Evolutionary conservation across 1,140 invertebrate species (phyloP).

Genomic region (Lepidostoma basale): DNA sequence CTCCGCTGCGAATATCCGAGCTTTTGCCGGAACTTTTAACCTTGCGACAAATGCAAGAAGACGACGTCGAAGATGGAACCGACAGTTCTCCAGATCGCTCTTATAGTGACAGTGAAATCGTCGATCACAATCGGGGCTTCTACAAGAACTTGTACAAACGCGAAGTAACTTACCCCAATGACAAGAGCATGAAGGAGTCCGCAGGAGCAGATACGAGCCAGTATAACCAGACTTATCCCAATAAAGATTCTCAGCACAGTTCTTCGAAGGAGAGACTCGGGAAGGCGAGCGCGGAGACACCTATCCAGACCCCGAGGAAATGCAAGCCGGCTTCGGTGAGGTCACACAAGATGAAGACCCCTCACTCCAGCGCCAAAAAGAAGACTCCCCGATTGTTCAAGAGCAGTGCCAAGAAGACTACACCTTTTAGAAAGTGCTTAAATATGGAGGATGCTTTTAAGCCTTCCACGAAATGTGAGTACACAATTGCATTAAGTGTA

Average conservation of each 20-base stretch:
- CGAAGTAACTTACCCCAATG: conserved; percentile 45
- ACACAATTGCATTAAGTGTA: too few species aligned
- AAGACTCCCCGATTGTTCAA: conserved; percentile 18
- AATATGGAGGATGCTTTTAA: conserved; percentile 18
- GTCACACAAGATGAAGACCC: conserved; percentile 37
- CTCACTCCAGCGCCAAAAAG: conserved; percentile 41
- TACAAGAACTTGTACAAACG: conserved; percentile 47
- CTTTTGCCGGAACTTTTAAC: conserved; percentile 55
- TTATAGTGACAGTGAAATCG: conserved; percentile 48
- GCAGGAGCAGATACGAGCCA: conserved; percentile 42
- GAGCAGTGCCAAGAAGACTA: conserved; percentile 21
- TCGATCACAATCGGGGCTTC: conserved; percentile 43
- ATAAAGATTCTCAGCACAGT: conserved; percentile 46
- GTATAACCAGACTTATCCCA: conserved; percentile 47
- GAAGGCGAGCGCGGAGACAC: conserved; percentile 32
- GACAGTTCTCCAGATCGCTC: conserved; percentile 52
- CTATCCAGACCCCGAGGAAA: conserved; percentile 48
- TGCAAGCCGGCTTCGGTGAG: conserved; percentile 46
- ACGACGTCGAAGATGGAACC: conserved; percentile 49
- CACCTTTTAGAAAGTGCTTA: conserved; percentile 11
- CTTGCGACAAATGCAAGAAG: conserved; percentile 49
- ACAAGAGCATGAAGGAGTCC: conserved; percentile 52
- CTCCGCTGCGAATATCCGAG: conserved; percentile 57
- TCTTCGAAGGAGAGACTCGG: conserved; percentile 39
- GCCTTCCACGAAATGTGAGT: conserved; percentile 19